phyloP scores from a whole-genome alignment of 2,797 vertebrate species.

The Acanthurus leucopareius region DNA sequence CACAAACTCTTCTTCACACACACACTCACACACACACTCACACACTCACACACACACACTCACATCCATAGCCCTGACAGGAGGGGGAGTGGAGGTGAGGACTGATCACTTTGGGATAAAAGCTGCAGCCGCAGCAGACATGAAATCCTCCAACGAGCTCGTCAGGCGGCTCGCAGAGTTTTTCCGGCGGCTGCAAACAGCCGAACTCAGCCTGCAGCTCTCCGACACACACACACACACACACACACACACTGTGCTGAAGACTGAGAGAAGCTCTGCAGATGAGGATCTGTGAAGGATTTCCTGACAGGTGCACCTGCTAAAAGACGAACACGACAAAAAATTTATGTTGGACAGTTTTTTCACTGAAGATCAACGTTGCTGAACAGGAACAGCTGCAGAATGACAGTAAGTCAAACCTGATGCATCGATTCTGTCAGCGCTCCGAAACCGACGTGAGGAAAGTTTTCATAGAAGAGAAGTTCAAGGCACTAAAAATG shows the following conservation, averaged over 20 bases:
- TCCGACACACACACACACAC: no score
- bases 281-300: conserved; percentile 18
- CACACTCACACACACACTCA: not conserved
- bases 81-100: conserved; percentile 52
- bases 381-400: conserved; percentile 45
- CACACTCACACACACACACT: not conserved
- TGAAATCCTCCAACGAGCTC: conserved; percentile 5
- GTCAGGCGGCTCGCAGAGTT: not conserved
- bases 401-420: conserved; percentile 73
- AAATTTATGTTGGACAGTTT: conserved; percentile 17
- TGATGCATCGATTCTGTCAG: not conserved
- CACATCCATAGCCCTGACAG: conserved; percentile 22
- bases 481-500: not conserved
- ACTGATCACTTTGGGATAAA: conserved; percentile 58
- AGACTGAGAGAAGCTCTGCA: not conserved
- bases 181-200: not conserved
- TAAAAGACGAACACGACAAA: conserved; percentile 18
- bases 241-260: fast-evolving
- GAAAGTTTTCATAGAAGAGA: not conserved
- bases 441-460: not conserved
- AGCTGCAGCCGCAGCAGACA: conserved; percentile 54
- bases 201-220: no score
- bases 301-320: conserved; percentile 46
- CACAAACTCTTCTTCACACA: not conserved
- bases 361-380: conserved; percentile 2